A percentile compares a stretch with the other conserved stretches of the same genome.
phyloP scores from a whole-genome alignment of 2,888 invertebrate genomes.

The Hypena proboscidalis region DNA sequence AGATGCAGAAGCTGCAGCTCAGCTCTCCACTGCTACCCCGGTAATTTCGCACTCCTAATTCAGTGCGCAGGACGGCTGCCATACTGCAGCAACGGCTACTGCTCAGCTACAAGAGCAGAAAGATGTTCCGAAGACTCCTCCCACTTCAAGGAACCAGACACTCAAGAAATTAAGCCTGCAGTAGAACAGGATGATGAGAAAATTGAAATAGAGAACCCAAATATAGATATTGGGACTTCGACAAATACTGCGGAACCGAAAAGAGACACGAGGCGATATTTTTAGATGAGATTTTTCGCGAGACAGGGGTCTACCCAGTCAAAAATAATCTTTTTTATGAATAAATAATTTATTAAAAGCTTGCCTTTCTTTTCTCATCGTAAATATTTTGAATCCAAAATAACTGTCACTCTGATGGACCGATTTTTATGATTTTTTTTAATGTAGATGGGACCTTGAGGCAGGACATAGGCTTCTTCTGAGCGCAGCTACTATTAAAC shows the following conservation, averaged over 20 bases:
- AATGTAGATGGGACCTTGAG: no score
- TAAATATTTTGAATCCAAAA: no score
- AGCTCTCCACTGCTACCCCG: conserved; percentile 49
- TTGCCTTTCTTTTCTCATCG: no score
- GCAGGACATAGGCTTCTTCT: no score
- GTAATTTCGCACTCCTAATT: conserved; percentile 45
- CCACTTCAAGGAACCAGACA: not conserved
- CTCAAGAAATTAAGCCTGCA: not conserved
- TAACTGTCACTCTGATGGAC: no score
- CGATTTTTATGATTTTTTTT: no score
- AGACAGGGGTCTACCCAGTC: not conserved
- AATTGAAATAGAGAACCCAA: not conserved
- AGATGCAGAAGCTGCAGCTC: conserved; percentile 44
- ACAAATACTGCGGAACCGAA: not conserved
- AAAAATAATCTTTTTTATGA: no score
- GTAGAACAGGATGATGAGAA: not conserved
- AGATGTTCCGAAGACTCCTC: conserved; percentile 32
- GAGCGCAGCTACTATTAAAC: no score
- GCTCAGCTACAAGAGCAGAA: conserved; percentile 38
- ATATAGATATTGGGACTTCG: not conserved
- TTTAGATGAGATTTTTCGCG: not conserved
- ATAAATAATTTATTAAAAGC: no score
- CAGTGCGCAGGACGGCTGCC: conserved; percentile 47
- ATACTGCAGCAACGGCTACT: conserved; percentile 48
- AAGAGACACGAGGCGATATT: not conserved